A percentile compares a stretch with the other conserved stretches of the same genome.
Conservation (phyloP, 2,888 invertebrate species). For the Odontothrips loti region DNA sequence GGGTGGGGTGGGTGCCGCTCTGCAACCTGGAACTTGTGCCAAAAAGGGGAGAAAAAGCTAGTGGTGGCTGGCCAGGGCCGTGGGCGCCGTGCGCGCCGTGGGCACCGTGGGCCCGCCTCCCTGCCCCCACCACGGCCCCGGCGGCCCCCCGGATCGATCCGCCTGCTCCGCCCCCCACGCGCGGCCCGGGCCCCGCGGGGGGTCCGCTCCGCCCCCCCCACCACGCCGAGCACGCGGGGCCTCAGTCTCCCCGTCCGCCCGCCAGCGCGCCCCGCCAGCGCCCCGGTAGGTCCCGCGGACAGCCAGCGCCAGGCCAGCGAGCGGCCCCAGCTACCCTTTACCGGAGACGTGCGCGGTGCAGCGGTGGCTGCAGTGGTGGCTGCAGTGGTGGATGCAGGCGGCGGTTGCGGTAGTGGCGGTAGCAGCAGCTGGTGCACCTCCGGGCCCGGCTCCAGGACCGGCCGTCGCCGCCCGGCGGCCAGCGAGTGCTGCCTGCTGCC, state of each 20-base stretch:
- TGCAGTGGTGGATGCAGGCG: neutral
- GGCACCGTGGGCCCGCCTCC: neutral
- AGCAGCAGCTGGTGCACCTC: neutral
- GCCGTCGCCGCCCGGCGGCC: neutral
- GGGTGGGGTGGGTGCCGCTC: neutral
- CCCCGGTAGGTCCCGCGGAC: neutral
- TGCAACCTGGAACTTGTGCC: slow-evolving; percentile 22
- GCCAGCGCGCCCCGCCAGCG: neutral
- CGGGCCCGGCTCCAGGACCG: neutral
- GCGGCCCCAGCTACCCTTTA: neutral
- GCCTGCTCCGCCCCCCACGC: neutral
- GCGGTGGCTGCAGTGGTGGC: neutral
- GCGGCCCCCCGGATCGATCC: neutral
- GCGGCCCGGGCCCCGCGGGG: neutral
- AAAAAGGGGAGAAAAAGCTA: slow-evolving; percentile 11
- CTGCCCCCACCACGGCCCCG: neutral
- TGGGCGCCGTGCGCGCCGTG: neutral
- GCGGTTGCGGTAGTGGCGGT: neutral
- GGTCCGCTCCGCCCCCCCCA: neutral
- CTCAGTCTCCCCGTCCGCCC: neutral
- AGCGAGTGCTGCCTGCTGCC: neutral
- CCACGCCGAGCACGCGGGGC: neutral
- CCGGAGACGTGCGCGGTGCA: neutral
- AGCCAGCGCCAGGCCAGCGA: neutral
- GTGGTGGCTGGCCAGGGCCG: neutral